phyloP scores from a whole-genome alignment of 2,888 invertebrate species.

The Sericinus montela region DNA sequence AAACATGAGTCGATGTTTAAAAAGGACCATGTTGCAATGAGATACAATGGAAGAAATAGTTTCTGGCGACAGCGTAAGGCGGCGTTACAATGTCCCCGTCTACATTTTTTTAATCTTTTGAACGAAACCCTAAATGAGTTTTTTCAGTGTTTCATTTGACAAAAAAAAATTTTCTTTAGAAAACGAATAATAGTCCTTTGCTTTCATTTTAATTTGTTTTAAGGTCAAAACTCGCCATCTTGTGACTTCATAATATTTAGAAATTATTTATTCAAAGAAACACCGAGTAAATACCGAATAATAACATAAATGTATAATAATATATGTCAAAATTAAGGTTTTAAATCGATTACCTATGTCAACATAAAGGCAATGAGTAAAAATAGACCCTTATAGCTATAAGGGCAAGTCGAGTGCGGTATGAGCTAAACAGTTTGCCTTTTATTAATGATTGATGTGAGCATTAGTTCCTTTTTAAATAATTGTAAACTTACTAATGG shows the following conservation, averaged over 20 bases:
- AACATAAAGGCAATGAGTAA: not conserved
- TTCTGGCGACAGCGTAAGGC: slow-evolving; percentile 54
- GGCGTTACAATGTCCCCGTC: slow-evolving; percentile 37
- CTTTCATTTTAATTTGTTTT: too few species aligned
- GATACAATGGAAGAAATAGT: slow-evolving; percentile 63
- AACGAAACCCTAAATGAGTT: slow-evolving; percentile 12
- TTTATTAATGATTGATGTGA: not conserved
- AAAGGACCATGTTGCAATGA: slow-evolving; percentile 58
- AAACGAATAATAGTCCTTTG: not conserved
- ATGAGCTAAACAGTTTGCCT: not conserved
- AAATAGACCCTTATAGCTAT: too few species aligned
- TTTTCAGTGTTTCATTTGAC: slow-evolving; percentile 2
- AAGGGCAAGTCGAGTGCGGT: too few species aligned
- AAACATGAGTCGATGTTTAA: slow-evolving; percentile 58
- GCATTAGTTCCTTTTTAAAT: slow-evolving; percentile 4
- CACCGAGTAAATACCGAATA: too few species aligned
- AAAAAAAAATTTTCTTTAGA: slow-evolving; percentile 5
- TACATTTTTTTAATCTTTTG: slow-evolving; percentile 33
- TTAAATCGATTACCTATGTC: too few species aligned
- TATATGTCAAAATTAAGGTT: too few species aligned
- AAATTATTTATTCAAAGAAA: too few species aligned
- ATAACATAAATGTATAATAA: too few species aligned
- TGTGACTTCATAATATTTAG: not conserved
- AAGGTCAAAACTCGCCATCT: not conserved
- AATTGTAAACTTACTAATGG: slow-evolving; percentile 53